phyloP scores from a whole-genome alignment of 2,797 vertebrate species.

The Anniella stebbinsi region DNA sequence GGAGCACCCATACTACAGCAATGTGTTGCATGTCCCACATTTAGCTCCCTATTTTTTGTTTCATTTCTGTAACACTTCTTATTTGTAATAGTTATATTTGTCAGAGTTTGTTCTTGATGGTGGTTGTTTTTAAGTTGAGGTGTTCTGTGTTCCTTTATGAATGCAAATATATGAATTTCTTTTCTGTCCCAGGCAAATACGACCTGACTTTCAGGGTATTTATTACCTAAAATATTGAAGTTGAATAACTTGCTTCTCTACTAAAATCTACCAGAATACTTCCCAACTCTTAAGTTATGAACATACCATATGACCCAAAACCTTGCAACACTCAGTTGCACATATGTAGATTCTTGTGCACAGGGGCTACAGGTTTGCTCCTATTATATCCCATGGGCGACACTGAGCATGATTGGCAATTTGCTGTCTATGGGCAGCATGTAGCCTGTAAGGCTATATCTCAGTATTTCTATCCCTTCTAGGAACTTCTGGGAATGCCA shows the following conservation, averaged over 20 bases:
- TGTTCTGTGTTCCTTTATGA: neutral
- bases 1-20: neutral
- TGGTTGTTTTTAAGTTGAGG: neutral
- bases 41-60: neutral
- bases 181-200: neutral
- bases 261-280: neutral
- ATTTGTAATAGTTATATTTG: neutral
- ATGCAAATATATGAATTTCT: slow-evolving; percentile 1
- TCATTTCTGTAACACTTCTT: neutral
- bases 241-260: slow-evolving; percentile 16
- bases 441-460: neutral
- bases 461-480: neutral
- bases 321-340: neutral
- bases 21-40: neutral
- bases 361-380: neutral
- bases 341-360: neutral
- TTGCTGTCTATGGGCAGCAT: neutral
- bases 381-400: neutral
- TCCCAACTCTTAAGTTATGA: neutral
- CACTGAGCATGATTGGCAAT: neutral
- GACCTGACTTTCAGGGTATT: neutral
- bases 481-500: neutral
- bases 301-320: neutral
- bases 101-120: neutral
- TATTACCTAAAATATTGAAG: neutral